These are phyloP conservation scores for Synanceia verrucosa DNA, from an alignment of 2,797 vertebrate species.

Conservation along the genomic window DNA sequence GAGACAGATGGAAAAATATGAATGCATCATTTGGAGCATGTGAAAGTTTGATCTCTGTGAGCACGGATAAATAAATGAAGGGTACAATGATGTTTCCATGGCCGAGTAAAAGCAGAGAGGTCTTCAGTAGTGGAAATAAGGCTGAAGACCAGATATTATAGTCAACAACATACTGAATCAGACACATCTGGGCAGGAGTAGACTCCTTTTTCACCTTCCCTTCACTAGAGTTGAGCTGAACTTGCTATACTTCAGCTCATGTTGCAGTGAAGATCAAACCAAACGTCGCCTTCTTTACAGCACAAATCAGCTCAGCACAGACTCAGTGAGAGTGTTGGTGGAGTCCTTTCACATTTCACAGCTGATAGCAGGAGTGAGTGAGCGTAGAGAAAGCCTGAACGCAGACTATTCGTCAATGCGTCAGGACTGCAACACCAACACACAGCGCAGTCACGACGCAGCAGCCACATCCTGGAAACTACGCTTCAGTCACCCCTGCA, in stretches of 20 bases:
- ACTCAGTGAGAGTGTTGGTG: slow-evolving; percentile 3
- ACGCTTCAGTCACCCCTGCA: slow-evolving; percentile 39
- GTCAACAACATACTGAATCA: background rate
- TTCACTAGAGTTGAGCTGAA: slow-evolving; percentile 16
- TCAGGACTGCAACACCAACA: slow-evolving; percentile 61
- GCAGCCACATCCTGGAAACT: slow-evolving; percentile 64
- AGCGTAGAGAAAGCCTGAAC: slow-evolving; percentile 50
- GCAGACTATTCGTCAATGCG: slow-evolving; percentile 47
- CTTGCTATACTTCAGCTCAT: slow-evolving; percentile 13
- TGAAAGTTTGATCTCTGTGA: too few relatives aligned
- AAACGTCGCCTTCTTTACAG: slow-evolving; percentile 29
- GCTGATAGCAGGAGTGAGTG: slow-evolving; percentile 52
- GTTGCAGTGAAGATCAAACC: slow-evolving; percentile 57
- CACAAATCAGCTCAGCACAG: slow-evolving; percentile 51
- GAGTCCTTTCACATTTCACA: slow-evolving; percentile 68
- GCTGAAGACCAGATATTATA: too few relatives aligned
- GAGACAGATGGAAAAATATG: too few relatives aligned
- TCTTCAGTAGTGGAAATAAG: too few relatives aligned
- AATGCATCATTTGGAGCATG: too few relatives aligned
- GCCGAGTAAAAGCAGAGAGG: too few relatives aligned
- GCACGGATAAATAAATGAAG: too few relatives aligned
- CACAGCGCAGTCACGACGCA: slow-evolving; percentile 61
- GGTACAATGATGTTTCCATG: too few relatives aligned
- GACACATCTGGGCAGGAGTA: background rate
- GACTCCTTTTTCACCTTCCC: slow-evolving; percentile 18